Conservation (phyloP, 2,113 vertebrate genomes). For the Bucco capensis region DNA sequence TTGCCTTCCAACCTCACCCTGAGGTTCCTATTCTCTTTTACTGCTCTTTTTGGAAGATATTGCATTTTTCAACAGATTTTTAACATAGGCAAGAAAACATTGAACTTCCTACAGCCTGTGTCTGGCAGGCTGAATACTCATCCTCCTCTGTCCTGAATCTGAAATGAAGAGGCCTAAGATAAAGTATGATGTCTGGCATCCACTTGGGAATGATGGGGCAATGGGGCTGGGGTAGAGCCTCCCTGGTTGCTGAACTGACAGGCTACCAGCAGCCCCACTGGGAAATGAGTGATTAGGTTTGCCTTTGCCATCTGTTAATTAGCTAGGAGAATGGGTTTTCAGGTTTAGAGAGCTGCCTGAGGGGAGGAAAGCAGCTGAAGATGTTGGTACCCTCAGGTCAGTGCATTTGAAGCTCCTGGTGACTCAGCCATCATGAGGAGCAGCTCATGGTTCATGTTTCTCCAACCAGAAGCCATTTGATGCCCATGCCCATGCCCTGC, state of each 20-base stretch:
- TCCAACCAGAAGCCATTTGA: neutral
- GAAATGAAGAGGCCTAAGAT: neutral
- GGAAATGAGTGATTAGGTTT: conserved; percentile 4
- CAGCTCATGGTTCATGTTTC: neutral
- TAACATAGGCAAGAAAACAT: neutral
- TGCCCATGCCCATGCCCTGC: neutral
- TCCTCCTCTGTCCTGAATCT: neutral
- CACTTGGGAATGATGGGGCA: neutral
- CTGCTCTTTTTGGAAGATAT: neutral
- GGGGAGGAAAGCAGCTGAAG: neutral
- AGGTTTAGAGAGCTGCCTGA: neutral
- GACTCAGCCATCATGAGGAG: fast-evolving
- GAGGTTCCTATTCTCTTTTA: neutral
- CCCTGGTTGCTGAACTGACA: neutral
- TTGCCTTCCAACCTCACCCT: neutral
- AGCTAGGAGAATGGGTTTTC: neutral
- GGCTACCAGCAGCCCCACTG: neutral
- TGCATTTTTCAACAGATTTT: neutral
- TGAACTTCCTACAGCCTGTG: neutral
- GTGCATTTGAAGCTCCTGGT: neutral
- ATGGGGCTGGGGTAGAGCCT: neutral
- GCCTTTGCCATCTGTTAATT: conserved; percentile 16
- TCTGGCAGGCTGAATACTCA: neutral
- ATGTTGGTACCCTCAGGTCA: neutral
- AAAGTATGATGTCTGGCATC: neutral